These are phyloP conservation scores for Zygothrica quintamaculata DNA, from an alignment of 2,888 invertebrate species.

Conservation along the genomic window DNA sequence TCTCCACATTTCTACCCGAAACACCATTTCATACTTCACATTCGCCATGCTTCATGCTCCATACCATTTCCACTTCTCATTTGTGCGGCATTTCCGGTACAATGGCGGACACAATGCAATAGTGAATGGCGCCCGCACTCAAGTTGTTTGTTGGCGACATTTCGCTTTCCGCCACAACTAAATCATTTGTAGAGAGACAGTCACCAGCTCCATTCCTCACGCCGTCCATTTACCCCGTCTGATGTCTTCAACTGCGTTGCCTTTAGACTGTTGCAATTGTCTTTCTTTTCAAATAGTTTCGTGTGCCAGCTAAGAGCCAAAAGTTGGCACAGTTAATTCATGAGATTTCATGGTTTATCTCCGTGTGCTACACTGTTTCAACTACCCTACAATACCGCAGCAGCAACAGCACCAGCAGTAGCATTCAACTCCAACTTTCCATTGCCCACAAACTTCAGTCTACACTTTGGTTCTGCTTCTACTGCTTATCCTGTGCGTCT, in stretches of 20 bases:
- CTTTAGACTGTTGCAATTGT: slow-evolving; percentile 65
- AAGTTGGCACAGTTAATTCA: slow-evolving; percentile 75
- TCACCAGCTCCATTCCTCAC: slow-evolving; percentile 18
- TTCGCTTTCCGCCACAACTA: slow-evolving; percentile 75
- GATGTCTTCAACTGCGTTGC: neutral
- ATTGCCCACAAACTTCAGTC: slow-evolving; percentile 6
- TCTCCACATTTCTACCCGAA: too few relatives aligned
- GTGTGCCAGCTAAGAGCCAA: slow-evolving; percentile 55
- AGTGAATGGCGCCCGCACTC: slow-evolving; percentile 55
- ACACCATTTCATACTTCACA: too few relatives aligned
- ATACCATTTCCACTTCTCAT: slow-evolving; percentile 78
- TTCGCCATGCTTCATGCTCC: slow-evolving; percentile 61
- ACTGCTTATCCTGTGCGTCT: slow-evolving; percentile 24
- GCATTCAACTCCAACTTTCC: neutral
- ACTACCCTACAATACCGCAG: slow-evolving; percentile 10
- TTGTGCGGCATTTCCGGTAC: slow-evolving; percentile 79
- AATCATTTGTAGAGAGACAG: slow-evolving; percentile 67
- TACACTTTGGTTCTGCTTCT: slow-evolving; percentile 1
- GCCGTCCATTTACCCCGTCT: neutral
- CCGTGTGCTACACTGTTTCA: slow-evolving; percentile 39
- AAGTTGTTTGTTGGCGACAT: slow-evolving; percentile 76
- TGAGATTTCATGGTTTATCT: slow-evolving; percentile 79
- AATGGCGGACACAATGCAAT: slow-evolving; percentile 62
- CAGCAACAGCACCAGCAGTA: slow-evolving; percentile 1
- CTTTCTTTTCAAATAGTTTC: slow-evolving; percentile 76